Conservation (phyloP, 2,888 invertebrate species). For the Aspidiotus destructor region DNA sequence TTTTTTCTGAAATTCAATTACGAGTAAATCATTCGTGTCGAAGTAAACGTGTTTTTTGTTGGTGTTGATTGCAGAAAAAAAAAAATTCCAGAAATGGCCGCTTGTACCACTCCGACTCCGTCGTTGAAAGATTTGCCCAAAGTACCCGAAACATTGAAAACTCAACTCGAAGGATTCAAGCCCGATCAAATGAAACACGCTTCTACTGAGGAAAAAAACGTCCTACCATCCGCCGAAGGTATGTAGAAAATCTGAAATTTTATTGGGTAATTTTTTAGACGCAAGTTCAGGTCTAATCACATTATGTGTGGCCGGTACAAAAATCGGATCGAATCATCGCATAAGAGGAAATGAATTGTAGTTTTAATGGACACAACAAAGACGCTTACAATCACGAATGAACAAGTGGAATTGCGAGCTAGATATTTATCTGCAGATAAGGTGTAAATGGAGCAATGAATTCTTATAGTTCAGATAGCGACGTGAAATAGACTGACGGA, state of each 20-base stretch:
- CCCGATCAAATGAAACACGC: constrained; percentile 77
- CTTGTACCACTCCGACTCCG: background rate
- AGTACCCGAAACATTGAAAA: constrained; percentile 78
- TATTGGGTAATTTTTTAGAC: constrained; percentile 23
- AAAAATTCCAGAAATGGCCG: constrained; percentile 14
- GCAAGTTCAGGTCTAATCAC: background rate
- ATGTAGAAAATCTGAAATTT: constrained; percentile 37
- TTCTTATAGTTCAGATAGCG: too few species aligned
- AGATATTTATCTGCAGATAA: too few species aligned
- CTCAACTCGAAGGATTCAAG: constrained; percentile 85
- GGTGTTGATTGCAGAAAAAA: background rate
- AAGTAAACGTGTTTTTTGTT: background rate
- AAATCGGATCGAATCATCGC: too few species aligned
- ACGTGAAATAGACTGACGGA: too few species aligned
- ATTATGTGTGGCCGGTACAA: too few species aligned
- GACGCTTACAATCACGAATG: too few species aligned
- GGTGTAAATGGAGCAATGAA: too few species aligned
- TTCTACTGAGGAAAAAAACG: constrained; percentile 80
- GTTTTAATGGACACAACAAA: too few species aligned
- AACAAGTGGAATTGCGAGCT: too few species aligned
- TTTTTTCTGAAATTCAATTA: too few species aligned
- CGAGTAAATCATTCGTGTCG: background rate
- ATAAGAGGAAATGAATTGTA: too few species aligned
- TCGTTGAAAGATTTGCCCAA: constrained; percentile 81
- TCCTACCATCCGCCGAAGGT: constrained; percentile 92